phyloP scores from a whole-genome alignment of 2,888 invertebrate genomes.

The Calliphora vomitoria region DNA sequence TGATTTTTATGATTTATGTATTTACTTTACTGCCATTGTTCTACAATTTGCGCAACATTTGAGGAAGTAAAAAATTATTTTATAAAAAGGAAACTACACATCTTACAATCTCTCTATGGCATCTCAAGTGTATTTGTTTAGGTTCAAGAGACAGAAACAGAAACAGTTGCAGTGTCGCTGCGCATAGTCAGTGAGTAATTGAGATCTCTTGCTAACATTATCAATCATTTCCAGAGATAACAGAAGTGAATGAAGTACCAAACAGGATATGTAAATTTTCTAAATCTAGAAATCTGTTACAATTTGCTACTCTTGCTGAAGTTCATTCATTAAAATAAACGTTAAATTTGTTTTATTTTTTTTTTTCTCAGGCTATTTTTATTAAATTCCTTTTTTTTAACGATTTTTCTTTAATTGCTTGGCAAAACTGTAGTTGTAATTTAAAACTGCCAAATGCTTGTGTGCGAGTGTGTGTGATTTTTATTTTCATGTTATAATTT shows the following conservation, averaged over 20 bases:
- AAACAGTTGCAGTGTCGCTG: conserved; percentile 12
- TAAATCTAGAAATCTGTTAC: conserved; percentile 20
- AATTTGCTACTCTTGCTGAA: conserved; percentile 39
- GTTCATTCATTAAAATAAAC: conserved; percentile 2
- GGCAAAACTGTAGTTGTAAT: conserved; percentile 1
- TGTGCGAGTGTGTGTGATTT: conserved; percentile 8
- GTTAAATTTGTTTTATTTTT: neutral
- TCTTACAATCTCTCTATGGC: conserved; percentile 30
- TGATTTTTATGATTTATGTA: conserved; percentile 67
- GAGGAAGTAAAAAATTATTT: neutral
- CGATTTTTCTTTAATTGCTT: conserved; percentile 58
- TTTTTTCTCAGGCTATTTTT: conserved; percentile 51
- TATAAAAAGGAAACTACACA: neutral
- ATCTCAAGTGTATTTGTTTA: conserved; percentile 73
- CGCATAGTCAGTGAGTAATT: conserved; percentile 74
- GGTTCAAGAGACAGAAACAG: conserved; percentile 51
- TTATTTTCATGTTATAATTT: conserved; percentile 67
- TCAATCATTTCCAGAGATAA: conserved; percentile 50
- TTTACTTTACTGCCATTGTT: conserved; percentile 48
- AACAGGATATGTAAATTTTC: conserved; percentile 66
- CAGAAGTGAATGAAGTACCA: neutral
- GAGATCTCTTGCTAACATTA: conserved; percentile 53
- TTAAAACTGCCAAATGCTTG: neutral
- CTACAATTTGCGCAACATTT: conserved; percentile 62
- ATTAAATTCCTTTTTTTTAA: conserved; percentile 52